These are phyloP conservation scores for Poeciliopsis prolifica DNA, from an alignment of 2,113 vertebrate species.

Conservation along the genomic window DNA sequence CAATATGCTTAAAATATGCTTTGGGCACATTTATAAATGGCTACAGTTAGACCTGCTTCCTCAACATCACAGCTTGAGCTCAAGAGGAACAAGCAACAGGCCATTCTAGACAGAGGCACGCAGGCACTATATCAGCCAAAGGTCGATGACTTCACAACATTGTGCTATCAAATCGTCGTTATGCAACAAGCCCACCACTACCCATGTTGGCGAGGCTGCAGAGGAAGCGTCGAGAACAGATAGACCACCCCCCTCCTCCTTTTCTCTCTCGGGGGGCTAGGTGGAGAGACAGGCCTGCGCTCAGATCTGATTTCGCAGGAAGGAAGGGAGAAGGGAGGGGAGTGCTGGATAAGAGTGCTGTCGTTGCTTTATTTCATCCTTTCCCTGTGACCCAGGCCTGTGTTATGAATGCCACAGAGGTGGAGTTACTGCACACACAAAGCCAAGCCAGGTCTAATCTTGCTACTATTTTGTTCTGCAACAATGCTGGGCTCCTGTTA, in stretches of 20 bases:
- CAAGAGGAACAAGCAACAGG: constrained; percentile 60
- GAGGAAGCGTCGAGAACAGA: constrained; percentile 69
- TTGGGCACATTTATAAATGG: not conserved
- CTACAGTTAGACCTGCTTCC: constrained; percentile 59
- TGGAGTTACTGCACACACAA: constrained; percentile 60
- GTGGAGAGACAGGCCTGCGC: constrained; percentile 60
- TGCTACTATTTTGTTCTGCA: constrained; percentile 57
- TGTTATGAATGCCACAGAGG: constrained; percentile 66
- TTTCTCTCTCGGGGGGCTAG: constrained; percentile 46
- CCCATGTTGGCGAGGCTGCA: constrained; percentile 39
- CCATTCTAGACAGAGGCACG: constrained; percentile 12
- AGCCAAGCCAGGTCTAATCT: constrained; percentile 64
- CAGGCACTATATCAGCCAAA: constrained; percentile 54
- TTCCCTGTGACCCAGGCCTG: constrained; percentile 50
- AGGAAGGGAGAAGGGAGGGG: constrained; percentile 76
- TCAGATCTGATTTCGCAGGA: constrained; percentile 74
- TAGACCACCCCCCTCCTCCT: constrained; percentile 32
- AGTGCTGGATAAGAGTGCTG: constrained; percentile 67
- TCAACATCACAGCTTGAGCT: constrained; percentile 53
- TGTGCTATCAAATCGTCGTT: constrained; percentile 50
- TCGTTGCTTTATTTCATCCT: constrained; percentile 63
- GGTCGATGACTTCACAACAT: constrained; percentile 60
- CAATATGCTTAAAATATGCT: constrained; percentile 2
- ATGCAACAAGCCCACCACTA: constrained; percentile 52
- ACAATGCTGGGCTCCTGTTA: constrained; percentile 61